Base-by-base conservation (phyloP, 1,140 invertebrate genomes). In the Pseudomyrmex sp. region DNA sequence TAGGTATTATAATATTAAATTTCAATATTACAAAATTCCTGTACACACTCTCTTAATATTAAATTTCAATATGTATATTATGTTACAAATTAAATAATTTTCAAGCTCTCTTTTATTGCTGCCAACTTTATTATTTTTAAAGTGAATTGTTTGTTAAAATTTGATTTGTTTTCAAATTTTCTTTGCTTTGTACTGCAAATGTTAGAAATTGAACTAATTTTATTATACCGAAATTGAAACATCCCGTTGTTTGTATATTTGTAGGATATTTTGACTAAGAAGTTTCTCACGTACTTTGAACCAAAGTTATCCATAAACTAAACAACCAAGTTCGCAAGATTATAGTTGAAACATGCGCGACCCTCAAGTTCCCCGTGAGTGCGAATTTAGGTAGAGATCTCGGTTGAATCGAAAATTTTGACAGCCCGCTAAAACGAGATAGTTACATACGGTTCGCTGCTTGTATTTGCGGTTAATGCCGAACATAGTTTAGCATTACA, bases 191-290 rank as follows among this genome's bases (percentile, higher is more conserved):
- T 1, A 20, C 3, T 35, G 35, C 62, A 35, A 35, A 52, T 46
- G 20, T 46, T 69, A 69, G 46, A 79, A 1, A 59, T 58, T 70
- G 15, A 46, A 59, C 26, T 80, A 79, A 79, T 79, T 10, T 20
- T 12, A 61, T 80, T 80, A 26, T 80, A 23, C 12, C 20, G 48
- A 72, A 80, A 87, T 83, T 73, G 86, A 87, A 86, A 77, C 73
- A 26, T 68, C 54, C 9, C 26, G 50, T n/a, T 5, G 13, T 23
- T 13, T 26, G 52, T 10, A 50, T 73, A 68, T 72, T 87, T 76
- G 56, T 56, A n/a, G 20, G 59, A 18, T 82, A 75, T 75, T 82
- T 75, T 82, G 79, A 75, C 72, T 74, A 82, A 82, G 35, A 3
- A 35, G 79, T 82, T 82, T 12, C 79, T 35, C 59, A 44, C 26